Evolutionary conservation across 2,113 vertebrate genomes (phyloP).

Genomic region (Acanthochromis polyacanthus): DNA sequence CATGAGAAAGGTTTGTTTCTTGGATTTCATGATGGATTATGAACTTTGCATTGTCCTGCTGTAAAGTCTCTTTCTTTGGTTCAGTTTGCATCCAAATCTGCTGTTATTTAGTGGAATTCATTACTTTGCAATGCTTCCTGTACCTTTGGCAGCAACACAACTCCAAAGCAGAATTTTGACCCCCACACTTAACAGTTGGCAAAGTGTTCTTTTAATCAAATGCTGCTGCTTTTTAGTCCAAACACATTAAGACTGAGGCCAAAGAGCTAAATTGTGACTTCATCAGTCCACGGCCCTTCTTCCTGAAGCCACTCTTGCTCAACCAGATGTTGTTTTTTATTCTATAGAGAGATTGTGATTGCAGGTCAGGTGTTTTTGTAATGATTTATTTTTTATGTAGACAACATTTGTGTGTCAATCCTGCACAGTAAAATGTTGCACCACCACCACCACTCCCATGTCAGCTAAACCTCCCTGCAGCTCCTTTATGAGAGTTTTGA

Average conservation of each 20-base stretch:
- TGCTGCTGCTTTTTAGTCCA: neutral
- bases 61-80: neutral
- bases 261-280: neutral
- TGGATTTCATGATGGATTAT: neutral
- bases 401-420: neutral
- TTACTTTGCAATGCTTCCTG: conserved; percentile 4
- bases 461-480: too few relatives aligned
- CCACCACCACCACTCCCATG: neutral
- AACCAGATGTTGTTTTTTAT: conserved; percentile 1
- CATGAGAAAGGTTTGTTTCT: too few relatives aligned
- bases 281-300: conserved; percentile 7
- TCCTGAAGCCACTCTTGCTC: neutral
- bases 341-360: neutral
- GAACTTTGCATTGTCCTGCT: neutral
- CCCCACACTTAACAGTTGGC: neutral
- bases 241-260: neutral
- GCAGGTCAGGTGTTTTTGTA: neutral
- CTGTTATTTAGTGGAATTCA: neutral
- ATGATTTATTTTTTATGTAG: neutral
- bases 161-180: neutral
- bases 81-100: conserved; percentile 1
- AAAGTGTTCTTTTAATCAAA: neutral
- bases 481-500: neutral
- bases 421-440: neutral
- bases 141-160: neutral